Evolutionary conservation across 2,797 vertebrate species (phyloP), one percentile per base, ranked within the genome.

Genomic region (Hydrolagus colliei): DNA sequence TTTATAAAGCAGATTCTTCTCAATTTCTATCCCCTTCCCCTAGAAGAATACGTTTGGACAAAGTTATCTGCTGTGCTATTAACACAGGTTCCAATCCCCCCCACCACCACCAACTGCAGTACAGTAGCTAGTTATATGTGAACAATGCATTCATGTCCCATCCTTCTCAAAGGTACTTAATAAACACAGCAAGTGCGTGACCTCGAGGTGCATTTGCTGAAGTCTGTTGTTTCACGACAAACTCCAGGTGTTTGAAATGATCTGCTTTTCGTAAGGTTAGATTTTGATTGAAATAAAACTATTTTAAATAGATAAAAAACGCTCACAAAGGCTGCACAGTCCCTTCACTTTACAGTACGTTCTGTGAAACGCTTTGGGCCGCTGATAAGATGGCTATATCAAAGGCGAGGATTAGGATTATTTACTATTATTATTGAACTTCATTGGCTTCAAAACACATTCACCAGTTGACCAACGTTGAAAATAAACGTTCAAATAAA

Each of bases 371-470:
- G 41, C 41, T 52, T 1, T 52, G 41, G 6, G 41, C 2, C 41
- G 0, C 6, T 52, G 6, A 52, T 52, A 52, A 52, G 41, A 52
- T 52, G 27, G 41, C 41, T 52, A 52, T 52, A 52, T 52, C 41
- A 52, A 52, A 52, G 2, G 41, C 41, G 6, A 52, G 41, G 41
- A 52, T 52, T 52, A 52, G 2, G 2, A 52, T 52, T 52, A 52
- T 6, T 52, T 52, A 52, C 6, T 52, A 63, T 86, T 87, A 22
- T 72, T 77, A 86, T 86, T 80, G 73, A 86, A 65, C 87, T 77
- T 75, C 73, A 52, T 86, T 86, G 85, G 86, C 82, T 88, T 74
- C 13, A 32, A 52, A 52, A 6, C 89, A 87, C 89, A 76, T 0
- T 86, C 87, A 59, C 76, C 10, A 62, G 0, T 41, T 0, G 11